Evolutionary conservation across 53 echinoderm and acorn worm species (phyloP).

Genomic region (Pentamera pediparva): DNA sequence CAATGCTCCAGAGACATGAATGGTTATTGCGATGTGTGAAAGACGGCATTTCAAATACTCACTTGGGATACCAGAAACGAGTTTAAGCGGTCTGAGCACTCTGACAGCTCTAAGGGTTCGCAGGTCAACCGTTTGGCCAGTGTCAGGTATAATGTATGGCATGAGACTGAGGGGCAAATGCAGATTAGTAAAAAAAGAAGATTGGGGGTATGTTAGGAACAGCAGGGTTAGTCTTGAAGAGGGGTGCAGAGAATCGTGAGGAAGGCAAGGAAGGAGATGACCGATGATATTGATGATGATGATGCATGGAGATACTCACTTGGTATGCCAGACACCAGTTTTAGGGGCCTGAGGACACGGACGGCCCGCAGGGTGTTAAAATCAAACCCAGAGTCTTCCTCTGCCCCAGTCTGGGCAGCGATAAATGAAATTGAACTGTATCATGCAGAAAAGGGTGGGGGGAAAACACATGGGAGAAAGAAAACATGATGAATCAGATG

Average conservation of each 20-base stretch:
- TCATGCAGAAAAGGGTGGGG: conserved; percentile 23
- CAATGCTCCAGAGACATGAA: too few relatives aligned
- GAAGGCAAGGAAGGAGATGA: too few relatives aligned
- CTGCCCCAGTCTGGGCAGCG: conserved; percentile 16
- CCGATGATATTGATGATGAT: too few relatives aligned
- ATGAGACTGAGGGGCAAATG: conserved; percentile 38
- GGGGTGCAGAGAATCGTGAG: conserved; percentile 22
- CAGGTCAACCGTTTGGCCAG: conserved; percentile 49
- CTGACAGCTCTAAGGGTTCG: conserved; percentile 95
- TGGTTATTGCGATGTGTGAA: neutral
- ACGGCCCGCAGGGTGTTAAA: conserved; percentile 73
- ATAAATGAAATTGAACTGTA: conserved; percentile 31
- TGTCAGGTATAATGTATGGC: conserved; percentile 16
- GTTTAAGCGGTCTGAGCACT: conserved; percentile 98
- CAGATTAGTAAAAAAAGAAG: conserved; percentile 32
- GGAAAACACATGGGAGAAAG: conserved; percentile 26
- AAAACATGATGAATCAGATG: conserved; percentile 15
- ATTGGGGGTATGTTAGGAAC: conserved; percentile 14
- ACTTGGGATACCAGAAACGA: conserved; percentile 99
- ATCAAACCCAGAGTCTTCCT: conserved; percentile 41
- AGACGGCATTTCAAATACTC: conserved; percentile 55
- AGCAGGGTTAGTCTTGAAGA: too few relatives aligned
- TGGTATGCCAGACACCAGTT: conserved; percentile 86
- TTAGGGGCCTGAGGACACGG: conserved; percentile 89
- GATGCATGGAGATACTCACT: too few relatives aligned